A percentile compares a stretch with the other conserved stretches of the same genome.
phyloP scores from a whole-genome alignment of 2,113 vertebrate genomes.

The Channa argus region DNA sequence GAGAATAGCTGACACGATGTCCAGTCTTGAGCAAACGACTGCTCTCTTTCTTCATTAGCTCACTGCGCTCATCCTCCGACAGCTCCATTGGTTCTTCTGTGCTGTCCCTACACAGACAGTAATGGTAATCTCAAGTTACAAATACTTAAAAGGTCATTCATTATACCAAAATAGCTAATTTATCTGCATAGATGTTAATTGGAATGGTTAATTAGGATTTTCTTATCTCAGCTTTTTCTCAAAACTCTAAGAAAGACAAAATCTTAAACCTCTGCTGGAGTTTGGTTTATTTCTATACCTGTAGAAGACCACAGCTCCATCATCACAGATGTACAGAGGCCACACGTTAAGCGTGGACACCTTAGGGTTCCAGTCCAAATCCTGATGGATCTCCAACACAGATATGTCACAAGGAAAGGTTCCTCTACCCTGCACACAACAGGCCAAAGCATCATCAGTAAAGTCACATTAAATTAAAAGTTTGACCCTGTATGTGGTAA shows the following conservation, averaged over 20 bases:
- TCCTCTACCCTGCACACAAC: slow-evolving; percentile 89
- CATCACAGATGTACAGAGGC: slow-evolving; percentile 99
- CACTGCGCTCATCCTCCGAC: slow-evolving; percentile 95
- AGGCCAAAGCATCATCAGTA: slow-evolving; percentile 7
- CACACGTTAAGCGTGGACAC: slow-evolving; percentile 97
- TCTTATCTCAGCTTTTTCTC: neutral
- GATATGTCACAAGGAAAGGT: slow-evolving; percentile 99
- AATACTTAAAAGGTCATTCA: neutral
- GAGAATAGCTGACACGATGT: slow-evolving; percentile 97
- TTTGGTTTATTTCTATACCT: slow-evolving; percentile 82
- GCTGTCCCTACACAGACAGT: slow-evolving; percentile 86
- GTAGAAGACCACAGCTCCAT: slow-evolving; percentile 99
- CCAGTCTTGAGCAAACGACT: slow-evolving; percentile 97
- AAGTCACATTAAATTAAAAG: neutral
- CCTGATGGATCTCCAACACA: slow-evolving; percentile 97
- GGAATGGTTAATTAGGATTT: neutral
- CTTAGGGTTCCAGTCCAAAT: slow-evolving; percentile 99
- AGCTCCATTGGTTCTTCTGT: slow-evolving; percentile 93
- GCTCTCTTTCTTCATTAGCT: slow-evolving; percentile 99
- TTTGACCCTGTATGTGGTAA: neutral
- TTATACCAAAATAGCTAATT: too few species aligned
- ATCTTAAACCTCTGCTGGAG: neutral
- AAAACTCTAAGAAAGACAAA: neutral
- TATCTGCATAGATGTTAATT: too few species aligned
- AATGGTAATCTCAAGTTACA: neutral